Percentiles rank a stretch among this genome's conserved stretches.
phyloP scores from a whole-genome alignment of 2,888 invertebrate species.

The Coronaproctus castanopsis region DNA sequence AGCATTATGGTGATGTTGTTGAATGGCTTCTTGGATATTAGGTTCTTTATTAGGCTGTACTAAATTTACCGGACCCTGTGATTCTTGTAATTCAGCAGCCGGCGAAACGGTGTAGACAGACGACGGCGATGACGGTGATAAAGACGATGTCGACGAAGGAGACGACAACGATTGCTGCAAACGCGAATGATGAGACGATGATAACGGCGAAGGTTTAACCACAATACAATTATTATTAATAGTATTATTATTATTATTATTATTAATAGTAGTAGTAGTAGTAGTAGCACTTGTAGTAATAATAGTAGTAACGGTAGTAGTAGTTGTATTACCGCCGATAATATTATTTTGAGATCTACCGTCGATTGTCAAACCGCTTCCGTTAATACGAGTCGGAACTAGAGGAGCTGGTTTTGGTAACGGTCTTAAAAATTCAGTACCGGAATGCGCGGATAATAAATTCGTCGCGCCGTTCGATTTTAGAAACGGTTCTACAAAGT shows the following conservation, averaged over 20 bases:
- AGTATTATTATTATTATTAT: too few relatives aligned
- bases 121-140: too few relatives aligned
- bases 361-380: too few relatives aligned
- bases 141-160: conserved; percentile 9
- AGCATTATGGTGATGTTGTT: not conserved
- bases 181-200: too few relatives aligned
- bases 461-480: not conserved
- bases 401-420: conserved; percentile 36
- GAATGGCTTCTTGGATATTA: too few relatives aligned
- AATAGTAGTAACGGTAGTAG: conserved; percentile 8
- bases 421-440: conserved; percentile 41
- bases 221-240: too few relatives aligned
- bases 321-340: conserved; percentile 4
- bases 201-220: too few relatives aligned
- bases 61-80: conserved; percentile 27
- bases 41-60: conserved; percentile 27
- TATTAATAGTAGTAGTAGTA: too few relatives aligned
- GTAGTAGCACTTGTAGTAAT: not conserved
- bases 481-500: conserved; percentile 21
- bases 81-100: conserved; percentile 1
- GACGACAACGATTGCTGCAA: not conserved
- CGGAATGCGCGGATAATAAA: conserved; percentile 5
- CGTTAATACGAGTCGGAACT: conserved; percentile 17
- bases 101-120: conserved; percentile 3
- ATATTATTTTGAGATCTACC: not conserved